Percentiles rank a stretch among this genome's conserved stretches.
Conservation (phyloP, 1,140 invertebrate genomes). For the Eufriesea mexicana region DNA sequence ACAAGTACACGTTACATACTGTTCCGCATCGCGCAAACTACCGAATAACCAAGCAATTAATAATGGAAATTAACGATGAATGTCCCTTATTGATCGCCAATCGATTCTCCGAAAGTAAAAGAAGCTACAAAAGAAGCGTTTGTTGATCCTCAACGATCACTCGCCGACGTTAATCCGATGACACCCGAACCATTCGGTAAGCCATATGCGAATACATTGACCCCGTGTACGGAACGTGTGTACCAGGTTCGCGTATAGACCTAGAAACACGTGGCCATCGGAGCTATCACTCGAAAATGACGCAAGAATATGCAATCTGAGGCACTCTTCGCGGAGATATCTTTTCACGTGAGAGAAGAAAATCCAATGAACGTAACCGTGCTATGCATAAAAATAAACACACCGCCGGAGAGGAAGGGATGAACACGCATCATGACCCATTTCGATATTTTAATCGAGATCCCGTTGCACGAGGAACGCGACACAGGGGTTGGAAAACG, state of each 20-base stretch:
- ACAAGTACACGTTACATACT: neutral
- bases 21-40: neutral
- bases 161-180: neutral
- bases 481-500: neutral
- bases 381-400: constrained; percentile 25
- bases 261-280: constrained; percentile 5
- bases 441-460: constrained; percentile 9
- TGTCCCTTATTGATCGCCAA: neutral
- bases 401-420: neutral
- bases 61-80: neutral
- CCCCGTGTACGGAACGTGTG: neutral
- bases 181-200: neutral
- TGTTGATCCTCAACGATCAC: neutral
- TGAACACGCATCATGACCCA: constrained; percentile 8
- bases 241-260: neutral
- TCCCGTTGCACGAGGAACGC: neutral
- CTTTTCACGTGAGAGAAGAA: neutral
- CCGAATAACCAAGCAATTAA: neutral
- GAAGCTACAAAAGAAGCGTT: neutral
- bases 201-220: neutral
- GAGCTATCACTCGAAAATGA: too few relatives aligned
- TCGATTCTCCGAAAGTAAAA: neutral
- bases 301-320: neutral
- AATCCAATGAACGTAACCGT: too few relatives aligned
- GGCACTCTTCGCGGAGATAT: neutral